Base-by-base conservation (phyloP, 2,113 vertebrate genomes). In the Pogonocichla stellata region DNA sequence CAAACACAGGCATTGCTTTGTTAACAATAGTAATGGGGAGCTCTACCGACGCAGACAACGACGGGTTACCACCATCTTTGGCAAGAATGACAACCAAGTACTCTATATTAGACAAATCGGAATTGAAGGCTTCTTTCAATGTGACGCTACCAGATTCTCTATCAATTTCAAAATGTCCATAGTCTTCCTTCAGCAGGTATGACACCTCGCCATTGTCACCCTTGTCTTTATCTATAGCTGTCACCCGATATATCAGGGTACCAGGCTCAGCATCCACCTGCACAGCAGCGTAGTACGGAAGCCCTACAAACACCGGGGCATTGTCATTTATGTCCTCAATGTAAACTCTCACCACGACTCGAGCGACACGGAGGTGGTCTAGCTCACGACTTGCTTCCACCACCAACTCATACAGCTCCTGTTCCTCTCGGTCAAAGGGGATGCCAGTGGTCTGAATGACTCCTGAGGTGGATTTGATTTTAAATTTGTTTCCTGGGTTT, bases 1-100 rank as follows among this genome's bases (percentile, higher is more conserved):
- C 99, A 96, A 99, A 99, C 43, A 99, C 98, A 40, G 99, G 99
- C 99, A 99, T 99, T 3, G 99, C 99, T 98, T 99, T 99, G 97
- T 99, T 99, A 88, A 99, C 99, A 18, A 99, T 99, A 36, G 99
- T 99, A 82, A 99, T 99, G 18, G 99, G 98, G 83, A 99, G 99
- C 80, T 99, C 99, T 75, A 98, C 97, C 0, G 66, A 98, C 2
- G 99, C 98, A 40, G 98, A 99, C 34, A 99, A 93, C 1, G 99
- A 97, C 23, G 99, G 99, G 86, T 98, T 97, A 34, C 99, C 99
- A 15, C 99, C 98, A 83, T 99, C 99, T 97, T 97, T 99, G 74
- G 99, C 99, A 54, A 98, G 98, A 90, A 99, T 87, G 38, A 99
- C 97, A 91, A 99, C 98, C 75, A 98, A 96, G 85, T 99, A 99